Evolutionary conservation across 1,140 invertebrate genomes (phyloP), one percentile per base, ranked within the genome.

Genomic region (Megalonaias nervosa): DNA sequence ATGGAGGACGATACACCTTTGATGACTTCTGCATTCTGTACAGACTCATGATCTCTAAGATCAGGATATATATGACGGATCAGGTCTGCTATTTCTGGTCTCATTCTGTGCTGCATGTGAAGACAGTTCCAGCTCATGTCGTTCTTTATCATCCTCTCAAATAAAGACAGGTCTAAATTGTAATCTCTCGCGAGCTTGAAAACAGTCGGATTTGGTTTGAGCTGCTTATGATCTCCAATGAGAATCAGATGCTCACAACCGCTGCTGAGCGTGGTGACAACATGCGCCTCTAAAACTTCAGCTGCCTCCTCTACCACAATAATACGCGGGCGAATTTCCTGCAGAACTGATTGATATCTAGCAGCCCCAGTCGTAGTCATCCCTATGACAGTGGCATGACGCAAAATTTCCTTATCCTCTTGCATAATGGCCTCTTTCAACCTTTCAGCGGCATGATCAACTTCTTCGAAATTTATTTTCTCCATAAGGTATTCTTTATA

Each of bases 341-440:
- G n/a, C 31, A 67, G 9, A 67, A 31, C 14, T 19, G 19, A 19
- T 6, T 19, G 17, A 67, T 67, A 31, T 19, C n/a, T 23, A 67
- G 66, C 66, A 11, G 66, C 66, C 21, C 31, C 19, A 11, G 66
- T 67, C 31, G 66, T 67, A 21, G 66, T 67, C 66, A 67, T 67
- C 31, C 66, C 66, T 21, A 67, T 67, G 19, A 67, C n/a, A 9
- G n/a, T 26, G 17, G 66, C 66, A n/a, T 19, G 14, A 17, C 31
- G n/a, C 17, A 67, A 31, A 19, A 67, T 67, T 9, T 62, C 60
- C 21, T 85, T 82, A 75, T 90, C 89, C 71, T 86, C 85, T 67
- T 86, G 71, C 55, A 82, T 75, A 23, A 82, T 38, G n/a, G 85
- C 69, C 71, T 88, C 88, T 58, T 81, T 75, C 69, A 85, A 83